Evolutionary conservation across 2,888 invertebrate genomes (phyloP).

Genomic region (Synanthedon andrenaeformis): DNA sequence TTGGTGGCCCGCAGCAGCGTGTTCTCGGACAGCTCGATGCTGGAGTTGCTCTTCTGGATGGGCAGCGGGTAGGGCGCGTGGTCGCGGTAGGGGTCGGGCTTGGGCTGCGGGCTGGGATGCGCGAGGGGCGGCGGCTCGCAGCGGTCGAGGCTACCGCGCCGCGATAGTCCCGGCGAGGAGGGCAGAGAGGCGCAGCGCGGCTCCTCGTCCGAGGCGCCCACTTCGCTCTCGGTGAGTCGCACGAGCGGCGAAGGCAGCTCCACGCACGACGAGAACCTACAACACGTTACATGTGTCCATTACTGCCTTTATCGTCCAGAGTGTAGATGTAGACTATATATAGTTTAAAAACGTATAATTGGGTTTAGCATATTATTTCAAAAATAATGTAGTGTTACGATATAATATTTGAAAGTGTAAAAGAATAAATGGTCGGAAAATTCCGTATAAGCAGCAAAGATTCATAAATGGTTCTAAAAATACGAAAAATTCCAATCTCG

Average conservation of each 20-base stretch:
- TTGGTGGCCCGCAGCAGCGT: constrained; percentile 46
- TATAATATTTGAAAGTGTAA: too few relatives aligned
- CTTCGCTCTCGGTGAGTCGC: constrained; percentile 5
- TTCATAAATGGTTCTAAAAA: too few relatives aligned
- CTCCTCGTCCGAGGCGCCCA: constrained; percentile 3
- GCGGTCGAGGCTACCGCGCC: constrained; percentile 28
- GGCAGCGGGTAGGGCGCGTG: neutral
- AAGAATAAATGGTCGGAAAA: too few relatives aligned
- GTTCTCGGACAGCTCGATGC: constrained; percentile 17
- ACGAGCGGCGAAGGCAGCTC: constrained; percentile 80
- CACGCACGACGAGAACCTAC: constrained; percentile 78
- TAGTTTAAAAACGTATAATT: too few relatives aligned
- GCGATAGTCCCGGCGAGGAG: constrained; percentile 41
- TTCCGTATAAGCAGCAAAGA: too few relatives aligned
- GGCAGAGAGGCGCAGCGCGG: constrained; percentile 36
- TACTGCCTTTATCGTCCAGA: neutral
- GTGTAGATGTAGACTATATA: too few relatives aligned
- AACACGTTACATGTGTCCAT: neutral
- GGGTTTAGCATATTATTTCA: too few relatives aligned
- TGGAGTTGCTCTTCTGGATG: constrained; percentile 19
- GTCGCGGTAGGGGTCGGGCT: constrained; percentile 6
- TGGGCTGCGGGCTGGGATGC: constrained; percentile 12
- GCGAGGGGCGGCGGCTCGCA: constrained; percentile 16
- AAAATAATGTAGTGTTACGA: too few relatives aligned
- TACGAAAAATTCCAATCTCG: too few relatives aligned